A percentile compares a stretch with the other conserved stretches of the same genome.
phyloP scores from a whole-genome alignment of 2,113 vertebrate species.

The Ctenomys sociabilis region DNA sequence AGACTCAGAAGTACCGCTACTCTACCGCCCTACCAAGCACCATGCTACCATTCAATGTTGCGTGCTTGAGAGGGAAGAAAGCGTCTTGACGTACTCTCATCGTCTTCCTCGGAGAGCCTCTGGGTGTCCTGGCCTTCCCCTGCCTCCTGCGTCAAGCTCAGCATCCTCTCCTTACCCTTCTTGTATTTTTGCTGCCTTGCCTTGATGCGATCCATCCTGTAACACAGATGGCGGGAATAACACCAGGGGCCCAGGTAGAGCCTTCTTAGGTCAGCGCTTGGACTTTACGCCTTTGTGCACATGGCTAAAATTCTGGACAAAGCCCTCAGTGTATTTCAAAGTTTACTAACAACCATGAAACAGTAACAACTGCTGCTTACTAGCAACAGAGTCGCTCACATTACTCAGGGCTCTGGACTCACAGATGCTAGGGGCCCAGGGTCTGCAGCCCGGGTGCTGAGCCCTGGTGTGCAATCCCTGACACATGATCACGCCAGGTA shows the following conservation, averaged over 20 bases:
- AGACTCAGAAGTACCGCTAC: background rate
- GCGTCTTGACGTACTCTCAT: conserved; percentile 88
- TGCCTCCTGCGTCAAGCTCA: conserved; percentile 94
- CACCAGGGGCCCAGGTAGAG: background rate
- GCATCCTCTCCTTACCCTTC: conserved; percentile 97
- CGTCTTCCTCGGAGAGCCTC: conserved; percentile 90
- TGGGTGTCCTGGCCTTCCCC: conserved; percentile 90
- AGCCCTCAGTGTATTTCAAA: background rate
- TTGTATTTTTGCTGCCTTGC: conserved; percentile 98
- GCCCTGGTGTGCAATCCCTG: background rate
- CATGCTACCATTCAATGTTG: background rate
- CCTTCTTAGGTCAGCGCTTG: background rate
- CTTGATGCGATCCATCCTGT: conserved; percentile 99
- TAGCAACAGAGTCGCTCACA: background rate
- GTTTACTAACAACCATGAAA: background rate
- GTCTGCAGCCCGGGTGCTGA: background rate
- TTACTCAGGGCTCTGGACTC: background rate
- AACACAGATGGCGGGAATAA: conserved; percentile 59
- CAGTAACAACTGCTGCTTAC: background rate
- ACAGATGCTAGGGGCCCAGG: background rate
- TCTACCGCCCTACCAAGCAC: conserved; percentile 8
- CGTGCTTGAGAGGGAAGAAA: background rate
- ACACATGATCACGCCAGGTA: too few species aligned
- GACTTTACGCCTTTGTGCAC: accelerated
- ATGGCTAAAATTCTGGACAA: background rate